Percentiles rank a stretch among this genome's conserved stretches.
These are phyloP conservation scores for Helarctos malayanus DNA, from an alignment of 2,797 vertebrate species.

Conservation along the genomic window DNA sequence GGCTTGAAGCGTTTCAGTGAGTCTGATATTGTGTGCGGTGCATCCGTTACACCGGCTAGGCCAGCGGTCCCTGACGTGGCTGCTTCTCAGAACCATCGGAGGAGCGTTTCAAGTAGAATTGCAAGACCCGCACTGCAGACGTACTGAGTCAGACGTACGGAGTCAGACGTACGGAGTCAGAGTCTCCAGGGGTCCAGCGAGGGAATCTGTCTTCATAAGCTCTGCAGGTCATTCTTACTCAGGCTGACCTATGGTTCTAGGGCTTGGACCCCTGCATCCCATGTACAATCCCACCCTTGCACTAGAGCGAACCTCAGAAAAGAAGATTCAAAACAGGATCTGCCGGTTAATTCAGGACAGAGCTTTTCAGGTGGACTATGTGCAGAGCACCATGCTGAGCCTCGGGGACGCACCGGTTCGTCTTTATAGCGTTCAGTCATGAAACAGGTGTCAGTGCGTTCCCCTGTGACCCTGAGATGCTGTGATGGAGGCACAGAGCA, in stretches of 20 bases:
- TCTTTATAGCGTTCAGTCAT: neutral
- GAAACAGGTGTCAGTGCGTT: too few relatives aligned
- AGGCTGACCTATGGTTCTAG: neutral
- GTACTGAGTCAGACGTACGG: neutral
- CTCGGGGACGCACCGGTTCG: neutral
- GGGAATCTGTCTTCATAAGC: neutral
- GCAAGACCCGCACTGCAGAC: neutral
- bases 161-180: neutral
- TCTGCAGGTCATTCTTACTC: neutral
- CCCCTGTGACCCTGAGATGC: neutral
- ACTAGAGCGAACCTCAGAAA: neutral
- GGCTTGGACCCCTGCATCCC: neutral
- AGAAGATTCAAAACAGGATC: neutral
- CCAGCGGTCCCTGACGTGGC: neutral
- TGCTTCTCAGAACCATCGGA: neutral
- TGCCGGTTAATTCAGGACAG: neutral
- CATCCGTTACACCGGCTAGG: neutral
- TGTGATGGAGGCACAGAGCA: neutral
- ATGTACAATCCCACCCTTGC: neutral
- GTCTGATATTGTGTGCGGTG: neutral
- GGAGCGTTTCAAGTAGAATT: neutral
- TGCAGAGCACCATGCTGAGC: neutral
- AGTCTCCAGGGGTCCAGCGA: neutral
- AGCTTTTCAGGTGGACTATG: neutral
- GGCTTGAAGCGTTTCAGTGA: slow-evolving; percentile 1